Evolutionary conservation across 2,113 vertebrate species (phyloP), one percentile per base, ranked within the genome.

Genomic region (Uria aalge): DNA sequence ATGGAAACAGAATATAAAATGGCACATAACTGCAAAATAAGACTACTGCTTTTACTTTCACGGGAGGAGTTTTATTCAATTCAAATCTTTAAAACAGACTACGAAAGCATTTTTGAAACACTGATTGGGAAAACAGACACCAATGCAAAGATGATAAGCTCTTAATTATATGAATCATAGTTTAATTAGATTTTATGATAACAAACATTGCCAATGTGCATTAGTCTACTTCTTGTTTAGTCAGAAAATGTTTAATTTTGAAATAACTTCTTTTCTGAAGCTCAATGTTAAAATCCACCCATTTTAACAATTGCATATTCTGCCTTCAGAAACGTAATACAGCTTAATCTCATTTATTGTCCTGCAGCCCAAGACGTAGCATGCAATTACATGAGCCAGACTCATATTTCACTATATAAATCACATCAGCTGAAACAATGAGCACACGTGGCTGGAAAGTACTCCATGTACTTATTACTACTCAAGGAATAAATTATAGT

Each of bases 401-500:
- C 86, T 97, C 78, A 13, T 88, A 94, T 93, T 97, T 96, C 90
- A 94, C 69, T 93, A 23, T 8, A 90, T 91, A 97, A 97, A 97
- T 94, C 89, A 23, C 40, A 88, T 93, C 94, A 92, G 75, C 80
- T 94, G 85, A 96, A 96, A 95, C 89, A 95, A 90, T 91, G 85
- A 72, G 86, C 64, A 94, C 76, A 83, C 38, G 73, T 95, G 93
- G 85, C 85, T 96, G 77, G 87, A 92, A 95, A 96, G 90, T 74
- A 95, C 94, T 94, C 77, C 17, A 19, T 85, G 95, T 94, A 84
- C 96, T 97, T 94, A 95, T 76, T 94, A 72, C 72, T 88, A 82
- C 67, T 92, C 92, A 89, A 96, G 56, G 83, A 94, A 92, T 97
- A 94, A 95, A 83, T 82, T 95, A 78, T 2, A 95, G 79, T 73